Base-by-base conservation (phyloP, 1,140 invertebrate species). In the Euwallacea fornicatus region DNA sequence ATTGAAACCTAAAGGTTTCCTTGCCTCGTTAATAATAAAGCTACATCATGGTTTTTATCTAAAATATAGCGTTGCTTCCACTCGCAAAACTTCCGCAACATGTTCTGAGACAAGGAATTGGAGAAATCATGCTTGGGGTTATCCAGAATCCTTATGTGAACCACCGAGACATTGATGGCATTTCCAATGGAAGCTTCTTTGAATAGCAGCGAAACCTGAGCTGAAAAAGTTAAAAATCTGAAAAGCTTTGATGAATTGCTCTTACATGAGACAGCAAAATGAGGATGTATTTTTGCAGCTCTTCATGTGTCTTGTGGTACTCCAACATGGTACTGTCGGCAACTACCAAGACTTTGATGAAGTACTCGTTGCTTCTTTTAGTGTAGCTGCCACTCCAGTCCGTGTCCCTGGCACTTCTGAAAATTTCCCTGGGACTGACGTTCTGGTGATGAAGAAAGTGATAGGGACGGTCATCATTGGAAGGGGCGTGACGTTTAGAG, bases 151-250 rank as follows among this genome's bases (percentile, higher is more conserved):
- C 89, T 78, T 50, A 91, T 86, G 69, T 91, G 88, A 7, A 92
- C 88, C 7, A 96, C 86, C 0, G 90, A 86, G 42, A 95, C 88
- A 74, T 87, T 90, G 53, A 95, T 88, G 0, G 90, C 87, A 79
- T 94, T 93, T 6, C 93, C 91, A 69, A 95, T 90, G 42, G 89
- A 91, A 6, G 89, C 87, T 78, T 95, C 91, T 72, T 91, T 89
- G 80, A 90, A 95, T 69, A 95, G 88, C 42, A 89, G 84, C 7
- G 90, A 86, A 7, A 92, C 90, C 89, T 91, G 75, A 65, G 47
- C 54, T 56, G 1, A 56, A 56, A 56, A n/a, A 10, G 1, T 21
- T 21, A 3, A n/a, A 61, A n/a, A 42, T 7, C 3, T 42, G 11
- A 42, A 10, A 42, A 6, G 42, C 42, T 43, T 43, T 11, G 42